Evolutionary conservation across 1,140 invertebrate species (phyloP), one percentile per base, ranked within the genome.

Genomic region (Medauroidea extradentata): DNA sequence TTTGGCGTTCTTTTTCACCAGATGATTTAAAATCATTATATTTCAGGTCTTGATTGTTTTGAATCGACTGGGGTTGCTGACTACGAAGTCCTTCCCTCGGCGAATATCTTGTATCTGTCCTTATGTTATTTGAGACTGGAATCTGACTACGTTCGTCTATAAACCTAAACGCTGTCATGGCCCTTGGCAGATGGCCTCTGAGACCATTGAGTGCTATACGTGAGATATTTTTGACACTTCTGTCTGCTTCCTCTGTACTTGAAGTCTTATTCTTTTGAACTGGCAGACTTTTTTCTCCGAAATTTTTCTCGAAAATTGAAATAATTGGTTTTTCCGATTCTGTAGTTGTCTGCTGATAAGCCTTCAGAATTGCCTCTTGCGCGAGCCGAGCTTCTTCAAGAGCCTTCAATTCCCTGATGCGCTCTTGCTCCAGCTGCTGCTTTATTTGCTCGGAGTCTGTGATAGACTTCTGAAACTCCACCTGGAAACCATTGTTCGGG

Each of bases 41-140:
- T 18, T 2, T 39, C 2, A 18, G 14, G 38, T 18, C 21, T 42
- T 25, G 14, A 23, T 19, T 63, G n/a, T 62, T 63, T 2, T 38
- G 53, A 0, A 53, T 44, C 5, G 57, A 43, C 7, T 55, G 8
- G 21, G 72, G 70, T 41, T 70, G 71, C 5, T 76, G 73, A 1
- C 69, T 74, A 34, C 75, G 73, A n/a, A n/a, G n/a, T 65, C 75
- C 75, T 19, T 76, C 70, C 0, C 74, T 65, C 24, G 76, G 75
- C 9, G 77, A 70, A 46, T 74, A 69, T 1, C 71, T 69, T 19
- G 65, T n/a, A 59, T 68, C 2, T 64, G 8, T 1, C 19, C 16
- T 5, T 63, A 7, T 0, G 67, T 39, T 2, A 29, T 34, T 4
- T 39, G 21, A 3, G 41, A 54, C 23, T 48, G 54, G 1, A 59